Percentiles rank a stretch among this genome's conserved stretches.
These are phyloP conservation scores for Calameuta filiformis DNA, from an alignment of 2,888 invertebrate genomes.

Conservation along the genomic window DNA sequence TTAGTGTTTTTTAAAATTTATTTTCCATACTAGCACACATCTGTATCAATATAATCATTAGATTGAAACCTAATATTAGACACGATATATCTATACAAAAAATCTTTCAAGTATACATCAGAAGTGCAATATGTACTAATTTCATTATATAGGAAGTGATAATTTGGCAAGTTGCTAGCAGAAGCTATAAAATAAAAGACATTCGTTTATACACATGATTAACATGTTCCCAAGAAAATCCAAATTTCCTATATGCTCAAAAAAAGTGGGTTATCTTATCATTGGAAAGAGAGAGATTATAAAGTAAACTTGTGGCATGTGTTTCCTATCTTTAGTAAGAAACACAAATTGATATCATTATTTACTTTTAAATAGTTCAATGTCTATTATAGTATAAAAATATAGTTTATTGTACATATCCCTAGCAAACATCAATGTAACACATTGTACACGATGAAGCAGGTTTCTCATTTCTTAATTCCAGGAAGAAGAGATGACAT, in stretches of 20 bases:
- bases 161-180: background rate
- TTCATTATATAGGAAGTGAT: background rate
- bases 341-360: background rate
- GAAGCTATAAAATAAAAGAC: background rate
- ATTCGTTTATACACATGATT: background rate
- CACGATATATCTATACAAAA: background rate
- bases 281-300: background rate
- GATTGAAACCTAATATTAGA: background rate
- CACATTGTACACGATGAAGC: background rate
- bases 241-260: background rate
- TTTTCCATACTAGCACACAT: background rate
- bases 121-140: background rate
- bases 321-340: background rate
- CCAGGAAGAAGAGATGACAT: slow-evolving; percentile 59
- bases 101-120: background rate
- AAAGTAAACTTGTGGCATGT: background rate
- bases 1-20: background rate
- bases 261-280: background rate
- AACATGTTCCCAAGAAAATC: background rate
- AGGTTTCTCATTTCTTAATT: slow-evolving; percentile 19
- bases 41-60: background rate
- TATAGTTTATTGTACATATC: background rate
- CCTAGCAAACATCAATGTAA: background rate
- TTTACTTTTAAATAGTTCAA: background rate
- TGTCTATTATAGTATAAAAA: background rate